These are phyloP conservation scores for Aporophyla nigra DNA, from an alignment of 2,888 invertebrate genomes.

Conservation along the genomic window DNA sequence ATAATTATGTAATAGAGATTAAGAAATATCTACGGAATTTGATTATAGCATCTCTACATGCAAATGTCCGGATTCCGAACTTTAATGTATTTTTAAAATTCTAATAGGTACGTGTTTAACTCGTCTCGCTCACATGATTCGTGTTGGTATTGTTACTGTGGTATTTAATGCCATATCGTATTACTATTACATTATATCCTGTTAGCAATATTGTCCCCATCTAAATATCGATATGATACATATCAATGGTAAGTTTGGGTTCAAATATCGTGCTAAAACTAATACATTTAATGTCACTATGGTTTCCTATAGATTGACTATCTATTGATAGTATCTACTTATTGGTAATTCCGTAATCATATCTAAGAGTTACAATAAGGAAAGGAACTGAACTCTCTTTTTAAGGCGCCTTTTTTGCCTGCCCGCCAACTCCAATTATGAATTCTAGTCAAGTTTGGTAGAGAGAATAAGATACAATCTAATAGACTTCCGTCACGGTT, in stretches of 20 bases:
- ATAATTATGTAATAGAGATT: slow-evolving; percentile 41
- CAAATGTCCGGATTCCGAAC: slow-evolving; percentile 27
- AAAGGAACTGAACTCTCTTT: slow-evolving; percentile 5
- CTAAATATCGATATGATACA: slow-evolving; percentile 19
- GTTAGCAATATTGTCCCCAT: slow-evolving; percentile 34
- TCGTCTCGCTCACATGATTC: slow-evolving; percentile 42
- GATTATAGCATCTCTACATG: slow-evolving; percentile 48
- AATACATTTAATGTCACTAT: background rate
- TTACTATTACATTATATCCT: slow-evolving; percentile 50
- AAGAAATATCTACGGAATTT: slow-evolving; percentile 25
- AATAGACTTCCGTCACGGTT: slow-evolving; percentile 41
- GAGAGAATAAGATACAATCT: slow-evolving; percentile 38
- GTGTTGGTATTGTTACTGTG: slow-evolving; percentile 29
- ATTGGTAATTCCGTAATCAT: background rate
- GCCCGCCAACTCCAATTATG: slow-evolving; percentile 14
- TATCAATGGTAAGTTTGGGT: background rate
- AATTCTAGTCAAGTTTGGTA: slow-evolving; percentile 40
- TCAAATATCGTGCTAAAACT: background rate
- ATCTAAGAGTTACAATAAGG: slow-evolving; percentile 3
- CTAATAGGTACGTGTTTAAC: slow-evolving; percentile 32
- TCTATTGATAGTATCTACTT: background rate
- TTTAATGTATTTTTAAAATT: slow-evolving; percentile 44
- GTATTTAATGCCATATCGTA: slow-evolving; percentile 45
- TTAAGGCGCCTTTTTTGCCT: slow-evolving; percentile 4
- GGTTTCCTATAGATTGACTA: background rate